Conservation (phyloP, 2,888 invertebrate genomes). For the Diaprepes abbreviatus region DNA sequence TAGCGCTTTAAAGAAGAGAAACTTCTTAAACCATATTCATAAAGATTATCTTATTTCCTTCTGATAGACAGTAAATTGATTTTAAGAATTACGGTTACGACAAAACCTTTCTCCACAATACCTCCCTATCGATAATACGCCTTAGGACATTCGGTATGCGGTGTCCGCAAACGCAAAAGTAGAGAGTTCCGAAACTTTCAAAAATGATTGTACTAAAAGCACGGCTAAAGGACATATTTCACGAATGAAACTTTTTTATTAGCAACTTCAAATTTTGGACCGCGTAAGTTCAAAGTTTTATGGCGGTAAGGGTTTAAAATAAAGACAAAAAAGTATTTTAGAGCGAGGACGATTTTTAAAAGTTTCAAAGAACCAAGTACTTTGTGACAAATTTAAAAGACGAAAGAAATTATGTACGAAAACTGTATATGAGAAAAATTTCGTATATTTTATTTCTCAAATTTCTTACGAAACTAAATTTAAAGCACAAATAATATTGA, state of each 20-base stretch:
- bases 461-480: too few relatives aligned
- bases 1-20: too few relatives aligned
- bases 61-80: too few relatives aligned
- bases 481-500: too few relatives aligned
- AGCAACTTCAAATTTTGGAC: constrained; percentile 38
- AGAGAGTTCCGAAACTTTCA: constrained; percentile 22
- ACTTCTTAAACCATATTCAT: too few relatives aligned
- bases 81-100: constrained; percentile 1
- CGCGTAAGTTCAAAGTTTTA: constrained; percentile 15
- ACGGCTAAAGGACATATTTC: constrained; percentile 44
- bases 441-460: too few relatives aligned
- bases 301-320: constrained; percentile 25
- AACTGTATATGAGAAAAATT: too few relatives aligned
- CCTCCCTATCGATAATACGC: constrained; percentile 20
- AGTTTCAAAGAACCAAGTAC: not conserved
- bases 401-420: too few relatives aligned
- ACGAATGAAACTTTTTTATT: constrained; percentile 48
- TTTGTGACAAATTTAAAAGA: not conserved
- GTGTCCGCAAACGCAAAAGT: constrained; percentile 30
- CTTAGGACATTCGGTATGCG: constrained; percentile 39
- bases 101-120: not conserved
- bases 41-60: too few relatives aligned
- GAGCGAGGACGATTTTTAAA: not conserved
- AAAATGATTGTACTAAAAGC: constrained; percentile 42
- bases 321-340: constrained; percentile 14